These are phyloP conservation scores for Ophion costatus DNA, from an alignment of 2,888 invertebrate genomes.

Conservation along the genomic window DNA sequence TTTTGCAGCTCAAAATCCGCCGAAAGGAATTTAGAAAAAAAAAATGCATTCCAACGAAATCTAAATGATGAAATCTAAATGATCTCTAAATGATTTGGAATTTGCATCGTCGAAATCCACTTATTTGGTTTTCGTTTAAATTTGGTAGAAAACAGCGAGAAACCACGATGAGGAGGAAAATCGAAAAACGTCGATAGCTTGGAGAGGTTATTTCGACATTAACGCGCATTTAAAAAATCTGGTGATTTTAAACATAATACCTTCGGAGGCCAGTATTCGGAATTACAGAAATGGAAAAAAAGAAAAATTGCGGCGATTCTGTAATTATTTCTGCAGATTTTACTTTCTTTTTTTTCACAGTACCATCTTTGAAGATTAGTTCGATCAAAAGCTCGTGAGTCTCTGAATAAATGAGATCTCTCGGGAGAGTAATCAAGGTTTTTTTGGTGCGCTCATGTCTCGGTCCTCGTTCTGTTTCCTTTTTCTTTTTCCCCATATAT, in stretches of 20 bases:
- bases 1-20: too few species aligned
- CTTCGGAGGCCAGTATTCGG: background rate
- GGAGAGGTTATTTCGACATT: too few species aligned
- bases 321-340: background rate
- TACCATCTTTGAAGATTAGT: background rate
- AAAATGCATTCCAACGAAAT: too few species aligned
- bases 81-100: too few species aligned
- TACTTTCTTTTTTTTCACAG: background rate
- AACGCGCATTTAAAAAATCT: background rate
- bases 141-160: too few species aligned
- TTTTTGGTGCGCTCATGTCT: constrained; percentile 7
- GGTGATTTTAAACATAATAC: background rate
- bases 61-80: too few species aligned
- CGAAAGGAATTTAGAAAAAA: too few species aligned
- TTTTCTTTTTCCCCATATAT: constrained; percentile 17
- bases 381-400: background rate
- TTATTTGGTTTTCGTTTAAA: too few species aligned
- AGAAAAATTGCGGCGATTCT: background rate
- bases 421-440: constrained; percentile 22
- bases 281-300: background rate
- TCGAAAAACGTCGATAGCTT: too few species aligned
- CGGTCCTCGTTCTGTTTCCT: constrained; percentile 17
- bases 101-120: too few species aligned
- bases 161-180: too few species aligned
- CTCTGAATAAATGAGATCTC: constrained; percentile 37